Base-by-base conservation (phyloP, 2,113 vertebrate genomes). In the Antigone vipio region DNA sequence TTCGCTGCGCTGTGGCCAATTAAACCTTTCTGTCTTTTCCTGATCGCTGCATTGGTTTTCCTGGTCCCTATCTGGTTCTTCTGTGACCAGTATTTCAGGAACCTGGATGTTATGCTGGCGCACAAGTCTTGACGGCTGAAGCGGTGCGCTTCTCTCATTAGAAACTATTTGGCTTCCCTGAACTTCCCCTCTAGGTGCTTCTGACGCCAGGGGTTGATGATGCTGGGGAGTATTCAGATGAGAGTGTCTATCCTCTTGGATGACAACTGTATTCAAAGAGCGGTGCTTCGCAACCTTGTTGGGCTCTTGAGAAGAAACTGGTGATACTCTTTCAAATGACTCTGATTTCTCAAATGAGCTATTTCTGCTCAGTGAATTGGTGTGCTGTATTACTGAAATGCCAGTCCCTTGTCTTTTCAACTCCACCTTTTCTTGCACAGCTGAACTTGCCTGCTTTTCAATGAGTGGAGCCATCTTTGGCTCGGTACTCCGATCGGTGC, bases 71-170 rank as follows among this genome's bases (percentile, higher is more conserved):
- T 99, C 99, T 7, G 99, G 99, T 82, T 99, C 99, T 97, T 99
- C 99, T 8, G 99, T 99, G 74, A 99, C 99, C 87, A 99, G 95
- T 92, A 99, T 99, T 97, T 99, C 99, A 72, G 99, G 99, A 73
- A 99, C 99, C 87, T 99, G 99, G 92, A 99, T 99, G 92, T 99
- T 99, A 95, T 98, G 99, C 94, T 99, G 99, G 30, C 99, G 99
- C 83, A 99, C 99, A 1, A 99, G 98, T 60, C 99, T 98, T 2
- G 98, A 99, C 2, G 99, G 98, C 83, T 99, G 99, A 53, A 98
- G 96, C 1, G 98, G 97, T 2, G 75, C 22, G 4, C 93, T 97
- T 80, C 94, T 98, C 85, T 99, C 98, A 52, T 67, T 88, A 60
- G 95, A 59, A 62, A 84, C 86, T 80, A 83, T 58, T 5, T 97